Evolutionary conservation across 1,140 invertebrate genomes (phyloP).

Genomic region (Calephelis virginiensis): DNA sequence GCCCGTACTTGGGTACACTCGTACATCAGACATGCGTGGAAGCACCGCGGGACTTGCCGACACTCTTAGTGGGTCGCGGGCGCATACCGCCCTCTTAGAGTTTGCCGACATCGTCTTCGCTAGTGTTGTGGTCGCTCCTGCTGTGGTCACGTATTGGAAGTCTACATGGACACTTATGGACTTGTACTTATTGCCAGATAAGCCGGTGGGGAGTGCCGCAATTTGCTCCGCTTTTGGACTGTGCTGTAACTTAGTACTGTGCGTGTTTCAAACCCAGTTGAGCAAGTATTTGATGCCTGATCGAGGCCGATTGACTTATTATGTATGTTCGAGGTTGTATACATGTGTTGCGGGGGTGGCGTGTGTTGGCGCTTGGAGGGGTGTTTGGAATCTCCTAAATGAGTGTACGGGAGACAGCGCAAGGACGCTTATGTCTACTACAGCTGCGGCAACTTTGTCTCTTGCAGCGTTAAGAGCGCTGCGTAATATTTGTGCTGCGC

Average conservation of each 20-base stretch:
- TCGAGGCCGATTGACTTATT: conserved; percentile 83
- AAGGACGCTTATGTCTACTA: conserved; percentile 80
- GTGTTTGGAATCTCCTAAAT: conserved; percentile 88
- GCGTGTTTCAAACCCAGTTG: conserved; percentile 82
- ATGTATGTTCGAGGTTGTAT: conserved; percentile 85
- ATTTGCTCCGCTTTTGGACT: conserved; percentile 85
- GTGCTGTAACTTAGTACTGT: conserved; percentile 83
- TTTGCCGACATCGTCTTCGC: conserved; percentile 86
- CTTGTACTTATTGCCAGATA: conserved; percentile 82
- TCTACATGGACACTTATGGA: conserved; percentile 91
- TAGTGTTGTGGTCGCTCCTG: conserved; percentile 85
- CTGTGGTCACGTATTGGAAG: conserved; percentile 91
- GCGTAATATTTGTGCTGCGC: conserved; percentile 89
- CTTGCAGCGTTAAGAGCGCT: conserved; percentile 83
- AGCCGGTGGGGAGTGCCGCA: conserved; percentile 80
- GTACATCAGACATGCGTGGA: conserved; percentile 77
- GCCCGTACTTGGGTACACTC: conserved; percentile 46
- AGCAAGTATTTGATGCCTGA: conserved; percentile 82
- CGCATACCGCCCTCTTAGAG: conserved; percentile 81
- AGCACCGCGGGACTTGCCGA: conserved; percentile 79
- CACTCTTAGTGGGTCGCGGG: conserved; percentile 71
- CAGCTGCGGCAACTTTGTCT: conserved; percentile 81
- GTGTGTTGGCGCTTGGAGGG: conserved; percentile 91
- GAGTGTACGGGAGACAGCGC: conserved; percentile 82
- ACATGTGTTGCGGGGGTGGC: conserved; percentile 86